These are phyloP conservation scores for Camponotus pennsylvanicus DNA, from an alignment of 1,140 invertebrate genomes.

Conservation along the genomic window DNA sequence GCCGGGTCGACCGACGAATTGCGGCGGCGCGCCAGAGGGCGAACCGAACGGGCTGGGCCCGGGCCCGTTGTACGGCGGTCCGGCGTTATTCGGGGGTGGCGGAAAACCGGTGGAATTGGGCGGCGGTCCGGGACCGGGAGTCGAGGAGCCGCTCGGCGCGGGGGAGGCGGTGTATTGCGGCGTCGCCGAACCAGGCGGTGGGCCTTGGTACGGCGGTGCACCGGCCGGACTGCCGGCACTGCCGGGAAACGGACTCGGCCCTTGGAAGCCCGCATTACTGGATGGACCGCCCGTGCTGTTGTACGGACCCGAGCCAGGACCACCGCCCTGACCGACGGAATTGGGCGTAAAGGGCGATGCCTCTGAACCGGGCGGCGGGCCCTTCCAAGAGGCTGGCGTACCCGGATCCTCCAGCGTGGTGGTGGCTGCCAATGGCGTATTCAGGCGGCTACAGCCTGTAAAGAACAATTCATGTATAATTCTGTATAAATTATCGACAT, in stretches of 20 bases:
- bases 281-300: slow-evolving; percentile 87
- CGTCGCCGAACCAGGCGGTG: slow-evolving; percentile 90
- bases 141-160: slow-evolving; percentile 91
- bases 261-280: slow-evolving; percentile 87
- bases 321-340: slow-evolving; percentile 85
- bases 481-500: background rate
- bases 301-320: slow-evolving; percentile 81
- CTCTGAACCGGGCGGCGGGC: slow-evolving; percentile 89
- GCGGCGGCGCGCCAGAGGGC: slow-evolving; percentile 89
- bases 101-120: slow-evolving; percentile 89
- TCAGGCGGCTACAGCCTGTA: slow-evolving; percentile 89
- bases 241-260: slow-evolving; percentile 88
- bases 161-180: slow-evolving; percentile 92
- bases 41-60: slow-evolving; percentile 89
- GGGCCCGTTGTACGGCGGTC: slow-evolving; percentile 89
- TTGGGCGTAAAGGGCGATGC: slow-evolving; percentile 88
- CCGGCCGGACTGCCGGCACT: slow-evolving; percentile 89
- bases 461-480: background rate
- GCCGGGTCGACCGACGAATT: slow-evolving; percentile 89
- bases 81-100: slow-evolving; percentile 88
- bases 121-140: slow-evolving; percentile 89
- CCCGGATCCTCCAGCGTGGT: slow-evolving; percentile 90
- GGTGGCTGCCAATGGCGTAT: slow-evolving; percentile 89
- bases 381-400: slow-evolving; percentile 89
- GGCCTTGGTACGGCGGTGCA: slow-evolving; percentile 88